A percentile compares a stretch with the other conserved stretches of the same genome.
phyloP scores from a whole-genome alignment of 2,888 invertebrate species.

The Microctonus brassicae region DNA sequence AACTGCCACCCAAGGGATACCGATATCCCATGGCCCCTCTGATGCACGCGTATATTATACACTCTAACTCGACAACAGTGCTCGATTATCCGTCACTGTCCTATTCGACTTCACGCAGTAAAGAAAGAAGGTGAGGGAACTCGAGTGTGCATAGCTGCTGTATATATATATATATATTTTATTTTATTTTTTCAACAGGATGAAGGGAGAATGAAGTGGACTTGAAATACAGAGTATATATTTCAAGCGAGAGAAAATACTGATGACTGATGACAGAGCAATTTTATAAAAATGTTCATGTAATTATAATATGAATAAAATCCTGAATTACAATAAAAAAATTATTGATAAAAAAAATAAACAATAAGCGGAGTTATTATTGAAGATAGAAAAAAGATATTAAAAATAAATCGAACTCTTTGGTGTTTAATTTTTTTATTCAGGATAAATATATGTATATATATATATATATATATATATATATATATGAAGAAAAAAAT shows the following conservation, averaged over 20 bases:
- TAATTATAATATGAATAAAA: no score
- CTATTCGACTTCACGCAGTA: conserved; percentile 49
- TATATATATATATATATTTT: neutral
- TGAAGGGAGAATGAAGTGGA: neutral
- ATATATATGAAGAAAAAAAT: no score
- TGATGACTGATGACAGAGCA: conserved; percentile 16
- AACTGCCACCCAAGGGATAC: conserved; percentile 55
- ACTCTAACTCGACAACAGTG: conserved; percentile 11
- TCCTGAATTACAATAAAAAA: no score
- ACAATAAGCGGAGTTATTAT: no score
- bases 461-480: no score
- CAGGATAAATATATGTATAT: neutral
- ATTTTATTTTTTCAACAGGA: neutral
- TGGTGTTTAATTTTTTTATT: neutral
- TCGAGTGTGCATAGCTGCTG: neutral
- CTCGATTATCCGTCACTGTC: conserved; percentile 39
- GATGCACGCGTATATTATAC: conserved; percentile 16
- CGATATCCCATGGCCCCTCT: conserved; percentile 48
- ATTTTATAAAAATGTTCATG: no score
- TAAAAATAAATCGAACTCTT: no score
- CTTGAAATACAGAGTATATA: no score
- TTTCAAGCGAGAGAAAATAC: no score
- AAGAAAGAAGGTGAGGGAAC: conserved; percentile 16
- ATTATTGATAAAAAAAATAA: neutral
- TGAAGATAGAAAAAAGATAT: no score